Evolutionary conservation across 2,113 vertebrate genomes (phyloP), one percentile per base, ranked within the genome.

Genomic region (Cebidichthys violaceus): DNA sequence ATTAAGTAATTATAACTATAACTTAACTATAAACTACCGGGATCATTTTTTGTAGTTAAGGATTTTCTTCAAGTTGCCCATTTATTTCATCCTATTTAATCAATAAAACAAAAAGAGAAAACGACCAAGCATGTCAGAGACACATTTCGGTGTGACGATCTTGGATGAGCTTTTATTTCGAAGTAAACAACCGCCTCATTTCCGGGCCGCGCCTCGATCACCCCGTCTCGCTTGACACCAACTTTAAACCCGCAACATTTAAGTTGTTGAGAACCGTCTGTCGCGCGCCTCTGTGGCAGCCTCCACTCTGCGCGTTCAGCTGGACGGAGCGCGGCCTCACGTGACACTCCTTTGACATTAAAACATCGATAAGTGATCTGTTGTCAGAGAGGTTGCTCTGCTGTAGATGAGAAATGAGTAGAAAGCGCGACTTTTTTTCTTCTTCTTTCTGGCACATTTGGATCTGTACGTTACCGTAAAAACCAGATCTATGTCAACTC

Each of bases 91-190:
- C 11, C 11, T 2, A 18, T 31, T 5, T 17, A 29, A 37, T 20
- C 9, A 52, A n/a, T 33, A 50, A 35, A 35, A 27, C 3, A 64
- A 6, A 37, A 10, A 29, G 8, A 37, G 6, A 27, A 7, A 39
- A 7, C 0, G 2, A 37, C 2, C 1, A 41, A 37, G 10, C 3
- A 45, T 2, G 10, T 33, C 11, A 37, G 31, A 33, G 9, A 27
- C 4, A 13, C 5, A 27, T 29, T 29, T 57, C 24, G 24, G 47
- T 52, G 20, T 52, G 50, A 52, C 8, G 20, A 9, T 8, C 6
- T 3, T 22, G 6, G 54, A 27, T 57, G n/a, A 57, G 54, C 75
- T 66, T 83, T 86, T 89, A 90, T 82, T 86, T 71, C 86, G 83
- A 88, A 83, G 27, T 14, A 33, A 0, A 55, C 50, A 17, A 77